Evolutionary conservation across 1,140 invertebrate genomes (phyloP).

Genomic region (Triops cancriformis): DNA sequence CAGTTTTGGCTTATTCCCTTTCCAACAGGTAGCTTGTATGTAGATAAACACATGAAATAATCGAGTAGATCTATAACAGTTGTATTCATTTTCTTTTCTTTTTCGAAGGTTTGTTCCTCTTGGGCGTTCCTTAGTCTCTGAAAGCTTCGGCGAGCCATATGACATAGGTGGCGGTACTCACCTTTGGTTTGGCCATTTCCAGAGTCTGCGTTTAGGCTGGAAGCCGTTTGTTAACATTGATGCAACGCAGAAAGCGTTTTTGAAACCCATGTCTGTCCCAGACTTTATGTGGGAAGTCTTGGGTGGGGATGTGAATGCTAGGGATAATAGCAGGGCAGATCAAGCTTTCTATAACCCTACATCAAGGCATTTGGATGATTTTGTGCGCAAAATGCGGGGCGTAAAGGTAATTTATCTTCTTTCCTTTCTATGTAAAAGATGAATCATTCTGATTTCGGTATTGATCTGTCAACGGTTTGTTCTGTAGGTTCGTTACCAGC

Average conservation of each 20-base stretch:
- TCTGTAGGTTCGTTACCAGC: slow-evolving; percentile 22
- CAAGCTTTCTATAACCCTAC: neutral
- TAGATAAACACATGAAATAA: too few species aligned
- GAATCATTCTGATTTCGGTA: neutral
- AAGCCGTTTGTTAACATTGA: slow-evolving; percentile 65
- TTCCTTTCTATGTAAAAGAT: neutral
- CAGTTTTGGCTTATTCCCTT: slow-evolving; percentile 57
- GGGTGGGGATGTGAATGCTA: neutral
- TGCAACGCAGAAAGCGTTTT: slow-evolving; percentile 41
- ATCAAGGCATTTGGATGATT: slow-evolving; percentile 7
- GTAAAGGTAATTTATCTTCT: slow-evolving; percentile 34
- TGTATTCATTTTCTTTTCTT: too few species aligned
- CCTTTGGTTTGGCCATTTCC: slow-evolving; percentile 62
- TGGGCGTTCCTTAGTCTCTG: slow-evolving; percentile 5
- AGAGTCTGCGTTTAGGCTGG: slow-evolving; percentile 61
- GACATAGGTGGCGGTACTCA: slow-evolving; percentile 54
- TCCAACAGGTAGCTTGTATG: slow-evolving; percentile 19
- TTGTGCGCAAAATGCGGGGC: slow-evolving; percentile 10
- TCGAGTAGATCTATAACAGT: too few species aligned
- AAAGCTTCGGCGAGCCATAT: neutral
- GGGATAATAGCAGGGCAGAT: neutral
- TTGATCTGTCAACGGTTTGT: neutral
- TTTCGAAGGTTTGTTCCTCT: slow-evolving; percentile 10
- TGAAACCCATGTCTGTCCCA: slow-evolving; percentile 23
- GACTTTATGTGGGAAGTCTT: slow-evolving; percentile 18